A percentile compares a stretch with the other conserved stretches of the same genome.
phyloP scores from a whole-genome alignment of 2,797 vertebrate species.

The Luscinia luscinia region DNA sequence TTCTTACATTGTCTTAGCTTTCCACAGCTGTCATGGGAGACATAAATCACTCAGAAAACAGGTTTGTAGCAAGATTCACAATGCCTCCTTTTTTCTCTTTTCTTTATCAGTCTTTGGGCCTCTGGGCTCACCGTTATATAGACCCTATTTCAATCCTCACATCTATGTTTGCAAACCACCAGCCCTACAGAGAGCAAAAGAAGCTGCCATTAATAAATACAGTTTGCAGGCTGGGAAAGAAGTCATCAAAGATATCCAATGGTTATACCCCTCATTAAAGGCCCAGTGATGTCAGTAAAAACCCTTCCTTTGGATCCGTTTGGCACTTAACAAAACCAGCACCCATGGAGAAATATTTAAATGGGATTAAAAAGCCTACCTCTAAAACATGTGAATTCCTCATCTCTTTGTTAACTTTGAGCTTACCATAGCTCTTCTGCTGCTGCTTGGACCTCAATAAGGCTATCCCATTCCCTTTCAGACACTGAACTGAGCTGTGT shows the following conservation, averaged over 20 bases:
- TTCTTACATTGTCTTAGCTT: neutral
- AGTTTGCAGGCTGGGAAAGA: neutral
- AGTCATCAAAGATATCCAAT: neutral
- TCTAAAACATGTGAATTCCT: neutral
- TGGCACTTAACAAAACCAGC: neutral
- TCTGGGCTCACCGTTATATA: neutral
- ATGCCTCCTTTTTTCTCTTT: neutral
- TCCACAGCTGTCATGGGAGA: neutral
- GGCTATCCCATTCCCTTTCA: neutral
- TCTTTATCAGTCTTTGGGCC: neutral
- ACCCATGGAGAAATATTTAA: neutral
- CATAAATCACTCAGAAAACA: neutral
- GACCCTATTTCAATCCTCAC: neutral
- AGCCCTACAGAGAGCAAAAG: neutral
- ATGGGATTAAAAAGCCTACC: rapidly evolving
- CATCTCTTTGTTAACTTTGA: neutral
- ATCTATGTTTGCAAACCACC: neutral
- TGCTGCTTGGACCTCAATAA: neutral
- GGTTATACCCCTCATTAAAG: neutral
- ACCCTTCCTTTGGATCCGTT: neutral
- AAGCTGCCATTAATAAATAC: neutral
- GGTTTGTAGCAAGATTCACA: neutral
- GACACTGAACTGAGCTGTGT: neutral
- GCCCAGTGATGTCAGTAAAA: neutral
- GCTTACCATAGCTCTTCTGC: neutral